phyloP scores from a whole-genome alignment of 1,140 invertebrate species.

The Dendrolimus kikuchii region DNA sequence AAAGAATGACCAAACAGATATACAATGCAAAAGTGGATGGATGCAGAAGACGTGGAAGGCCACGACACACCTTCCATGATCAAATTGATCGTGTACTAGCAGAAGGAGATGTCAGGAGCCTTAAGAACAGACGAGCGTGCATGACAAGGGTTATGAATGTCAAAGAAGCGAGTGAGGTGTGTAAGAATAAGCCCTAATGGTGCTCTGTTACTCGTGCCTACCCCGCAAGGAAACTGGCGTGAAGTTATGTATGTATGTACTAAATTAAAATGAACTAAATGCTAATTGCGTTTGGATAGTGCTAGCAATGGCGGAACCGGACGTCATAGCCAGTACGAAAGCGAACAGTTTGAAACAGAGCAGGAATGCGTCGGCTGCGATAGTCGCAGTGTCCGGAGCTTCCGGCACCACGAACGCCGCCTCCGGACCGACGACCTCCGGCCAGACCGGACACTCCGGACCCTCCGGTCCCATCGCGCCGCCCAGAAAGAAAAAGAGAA shows the following conservation, averaged over 20 bases:
- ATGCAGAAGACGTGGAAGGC: too few relatives aligned
- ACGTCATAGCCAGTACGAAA: constrained; percentile 95
- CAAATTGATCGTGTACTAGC: too few relatives aligned
- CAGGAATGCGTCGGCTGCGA: constrained; percentile 46
- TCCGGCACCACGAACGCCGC: constrained; percentile 78
- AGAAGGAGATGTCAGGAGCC: too few relatives aligned
- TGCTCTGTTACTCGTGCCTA: too few relatives aligned
- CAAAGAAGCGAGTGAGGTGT: too few relatives aligned
- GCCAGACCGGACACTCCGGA: constrained; percentile 22
- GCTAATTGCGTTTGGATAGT: constrained; percentile 21
- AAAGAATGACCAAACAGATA: too few relatives aligned
- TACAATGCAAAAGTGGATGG: too few relatives aligned
- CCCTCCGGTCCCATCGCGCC: constrained; percentile 81
- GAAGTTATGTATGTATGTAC: not conserved
- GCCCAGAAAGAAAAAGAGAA: constrained; percentile 85
- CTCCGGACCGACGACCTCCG: constrained; percentile 38
- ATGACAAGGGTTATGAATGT: too few relatives aligned
- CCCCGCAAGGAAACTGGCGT: too few relatives aligned
- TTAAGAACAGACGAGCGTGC: too few relatives aligned
- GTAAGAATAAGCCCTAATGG: too few relatives aligned
- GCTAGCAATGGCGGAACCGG: constrained; percentile 82
- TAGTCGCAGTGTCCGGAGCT: constrained; percentile 71
- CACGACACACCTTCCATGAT: too few relatives aligned
- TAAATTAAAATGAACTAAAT: not conserved
- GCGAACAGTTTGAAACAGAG: constrained; percentile 72